Base-by-base conservation (phyloP, 2,113 vertebrate genomes). In the Gracilinanus agilis region DNA sequence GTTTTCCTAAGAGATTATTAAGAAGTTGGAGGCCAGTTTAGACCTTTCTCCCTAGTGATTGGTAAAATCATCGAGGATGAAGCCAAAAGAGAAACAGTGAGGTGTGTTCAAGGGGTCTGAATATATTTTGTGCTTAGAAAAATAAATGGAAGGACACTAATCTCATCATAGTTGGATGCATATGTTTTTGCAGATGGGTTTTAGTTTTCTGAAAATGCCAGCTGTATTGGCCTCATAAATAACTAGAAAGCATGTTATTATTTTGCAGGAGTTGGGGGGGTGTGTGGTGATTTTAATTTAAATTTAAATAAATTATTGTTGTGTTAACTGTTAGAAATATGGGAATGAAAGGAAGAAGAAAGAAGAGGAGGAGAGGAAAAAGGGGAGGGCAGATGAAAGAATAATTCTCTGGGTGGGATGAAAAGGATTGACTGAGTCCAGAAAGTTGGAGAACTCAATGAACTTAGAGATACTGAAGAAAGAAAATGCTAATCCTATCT, bases 151-250 rank as follows among this genome's bases (percentile, higher is more conserved):
- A 89, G 93, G 92, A 96, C 95, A 96, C 34, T 96, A 96, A 97
- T 97, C 95, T 95, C 95, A 96, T 94, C 55, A 92, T 94, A 97
- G 96, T 96, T 97, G 90, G 92, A 96, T 93, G 90, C 96, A 94
- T 96, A 96, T 97, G 96, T 95, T 97, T 97, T 96, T 96, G 54
- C 93, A 94, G 97, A 96, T 96, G 91, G 55, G 67, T 92, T 94
- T 88, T 53, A 93, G 93, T 94, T 97, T 96, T 94, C 90, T 61
- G 96, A 96, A 96, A 96, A 93, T 96, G 90, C 96, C 94, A 97
- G 83, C 93, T 96, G 94, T 95, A 56, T 94, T 9, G 93, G 27
- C 92, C 25, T 96, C 61, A 90, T 91, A 94, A 95, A 96, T 93
- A 96, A 90, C 92, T 90, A 96, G 96, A 97, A 95, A 94, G 96